Base-by-base conservation (phyloP, 2,113 vertebrate genomes). In the Lophius piscatorius region DNA sequence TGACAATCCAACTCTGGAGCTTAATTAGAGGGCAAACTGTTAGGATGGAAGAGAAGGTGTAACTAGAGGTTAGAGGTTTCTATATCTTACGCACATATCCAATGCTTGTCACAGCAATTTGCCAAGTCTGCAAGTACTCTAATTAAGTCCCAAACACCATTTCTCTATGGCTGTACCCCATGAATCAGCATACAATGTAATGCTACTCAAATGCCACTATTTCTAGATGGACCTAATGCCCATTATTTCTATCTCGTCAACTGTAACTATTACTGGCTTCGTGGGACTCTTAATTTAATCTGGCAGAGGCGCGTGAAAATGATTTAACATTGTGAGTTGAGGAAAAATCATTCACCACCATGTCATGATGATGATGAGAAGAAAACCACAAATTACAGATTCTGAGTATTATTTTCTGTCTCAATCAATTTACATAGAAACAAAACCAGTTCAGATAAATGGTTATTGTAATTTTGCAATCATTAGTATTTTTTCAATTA, bases 11-110 rank as follows among this genome's bases (percentile, higher is more conserved):
- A 68, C 70, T 73, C 54, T 61, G 52, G 45, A 82, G 51, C 84
- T 88, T 89, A 91, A 90, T 92, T 90, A 86, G 87, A 80, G 80
- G 80, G 69, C 66, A 81, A 74, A 82, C 71, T 72, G 73, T 67
- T 78, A 68, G 58, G 77, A 65, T 20, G 69, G 71, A 81, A 76
- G 82, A 82, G 61, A 81, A 63, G 74, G 80, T 85, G 84, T 89
- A 85, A 82, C 79, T 61, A 74, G 78, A 80, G 88, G 87, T 91
- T 74, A 84, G 56, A 84, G 85, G 87, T 86, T 83, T 74, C 60
- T 78, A 68, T 81, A 84, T 81, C 84, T 82, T 81, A 79, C 74
- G 86, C 74, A 81, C 66, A 54, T 70, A 83, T 86, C 81, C 72
- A 61, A 81, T 50, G 79, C 85, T 87, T 88, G 85, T 91, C 89